phyloP scores from a whole-genome alignment of 2,888 invertebrate species.

The Scaptodrosophila latifasciaeformis region DNA sequence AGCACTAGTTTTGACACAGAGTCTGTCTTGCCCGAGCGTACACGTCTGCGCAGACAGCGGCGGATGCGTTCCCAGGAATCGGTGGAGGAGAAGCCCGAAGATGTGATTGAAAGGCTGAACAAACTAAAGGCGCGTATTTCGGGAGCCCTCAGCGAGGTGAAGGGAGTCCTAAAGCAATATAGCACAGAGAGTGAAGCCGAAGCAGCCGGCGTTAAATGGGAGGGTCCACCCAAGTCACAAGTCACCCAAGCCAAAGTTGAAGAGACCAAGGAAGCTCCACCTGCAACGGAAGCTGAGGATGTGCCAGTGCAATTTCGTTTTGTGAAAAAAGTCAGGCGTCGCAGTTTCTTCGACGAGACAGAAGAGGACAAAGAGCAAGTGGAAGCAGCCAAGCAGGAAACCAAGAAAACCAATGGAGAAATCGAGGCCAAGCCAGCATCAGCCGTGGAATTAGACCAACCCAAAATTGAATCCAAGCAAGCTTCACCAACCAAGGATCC shows the following conservation, averaged over 20 bases:
- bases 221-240: constrained; percentile 10
- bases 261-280: constrained; percentile 26
- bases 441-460: no score
- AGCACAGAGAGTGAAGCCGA: constrained; percentile 68
- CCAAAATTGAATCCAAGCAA: neutral
- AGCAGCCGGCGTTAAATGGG: constrained; percentile 18
- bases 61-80: constrained; percentile 63
- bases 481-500: constrained; percentile 12
- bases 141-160: constrained; percentile 72
- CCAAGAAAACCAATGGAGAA: constrained; percentile 23
- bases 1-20: constrained; percentile 44
- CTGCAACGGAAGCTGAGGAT: neutral
- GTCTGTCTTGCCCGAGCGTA: constrained; percentile 55
- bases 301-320: constrained; percentile 70
- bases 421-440: neutral
- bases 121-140: constrained; percentile 72
- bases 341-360: constrained; percentile 67
- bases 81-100: constrained; percentile 55
- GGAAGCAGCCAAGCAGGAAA: constrained; percentile 22
- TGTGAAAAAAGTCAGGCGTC: constrained; percentile 69
- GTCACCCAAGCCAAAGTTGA: constrained; percentile 13
- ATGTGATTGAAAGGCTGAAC: constrained; percentile 71
- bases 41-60: constrained; percentile 62
- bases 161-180: constrained; percentile 72
- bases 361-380: constrained; percentile 47